phyloP scores from a whole-genome alignment of 2,113 vertebrate genomes.

The Larimichthys polyactis region DNA sequence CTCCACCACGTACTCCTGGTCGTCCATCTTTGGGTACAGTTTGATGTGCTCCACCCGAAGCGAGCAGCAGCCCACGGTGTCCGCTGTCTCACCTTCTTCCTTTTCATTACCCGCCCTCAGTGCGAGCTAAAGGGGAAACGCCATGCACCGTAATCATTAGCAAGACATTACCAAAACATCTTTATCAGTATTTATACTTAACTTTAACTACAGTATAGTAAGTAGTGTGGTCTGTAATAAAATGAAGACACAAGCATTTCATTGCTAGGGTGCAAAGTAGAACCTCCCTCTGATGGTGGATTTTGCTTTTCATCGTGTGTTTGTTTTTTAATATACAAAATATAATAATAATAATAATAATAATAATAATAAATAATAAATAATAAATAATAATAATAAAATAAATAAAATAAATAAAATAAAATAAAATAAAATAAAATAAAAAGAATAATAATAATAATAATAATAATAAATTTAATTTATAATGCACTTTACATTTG shows the following conservation, averaged over 20 bases:
- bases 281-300: background rate
- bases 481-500: too few relatives aligned
- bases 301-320: background rate
- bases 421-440: too few relatives aligned
- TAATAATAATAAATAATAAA: too few relatives aligned
- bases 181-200: background rate
- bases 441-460: too few relatives aligned
- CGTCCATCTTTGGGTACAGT: conserved; percentile 91
- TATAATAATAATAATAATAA: too few relatives aligned
- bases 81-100: conserved; percentile 96
- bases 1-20: conserved; percentile 96
- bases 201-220: background rate
- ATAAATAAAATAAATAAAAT: too few relatives aligned
- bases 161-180: background rate
- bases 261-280: background rate
- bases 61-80: conserved; percentile 97
- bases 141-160: background rate
- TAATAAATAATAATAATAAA: too few relatives aligned
- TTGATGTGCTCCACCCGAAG: conserved; percentile 96
- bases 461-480: too few relatives aligned
- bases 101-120: conserved; percentile 98
- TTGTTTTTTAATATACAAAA: background rate
- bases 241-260: background rate
- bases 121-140: conserved; percentile 86
- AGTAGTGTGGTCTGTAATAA: too few relatives aligned